Base-by-base conservation (phyloP, 2,888 invertebrate species). In the Drosophila paranaensis region DNA sequence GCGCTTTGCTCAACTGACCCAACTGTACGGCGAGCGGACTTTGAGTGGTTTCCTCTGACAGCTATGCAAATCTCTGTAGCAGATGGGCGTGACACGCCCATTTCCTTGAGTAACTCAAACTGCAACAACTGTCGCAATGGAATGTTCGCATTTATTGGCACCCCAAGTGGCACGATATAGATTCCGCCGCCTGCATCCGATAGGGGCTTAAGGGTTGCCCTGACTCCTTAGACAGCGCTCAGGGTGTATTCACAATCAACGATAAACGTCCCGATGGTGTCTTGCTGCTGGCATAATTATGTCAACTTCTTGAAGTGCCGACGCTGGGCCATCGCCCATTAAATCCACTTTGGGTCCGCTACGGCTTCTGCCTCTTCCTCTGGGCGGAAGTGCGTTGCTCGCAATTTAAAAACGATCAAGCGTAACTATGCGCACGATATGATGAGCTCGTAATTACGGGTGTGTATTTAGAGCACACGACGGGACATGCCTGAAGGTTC, bases 381-480 rank as follows among this genome's bases (percentile, higher is more conserved):
- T 30, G 85, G 69, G 71, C 89, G 85, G 84, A 85, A 87, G 89
- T 85, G 74, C 69, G 67, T 61, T 71, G 79, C 64, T 72, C 74
- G 88, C 85, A 85, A 85, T 85, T 85, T 74, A 77, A 87, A 89
- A 85, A 89, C 89, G 85, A 85, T 85, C 89, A 89, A 85, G 82
- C 85, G 85, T 71, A 88, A 82, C 82, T 66, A 57, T 68, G 62
- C 30, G n/a, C 53, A 61, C 61, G 63, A 60, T 75, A 74, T 72
- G 81, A 83, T 85, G 72, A 82, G 77, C 67, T 68, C 63, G 60
- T 88, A 86, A 84, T 88, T 86, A 84, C 68, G 83, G 81, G 78
- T 86, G 54, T 73, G 37, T 60, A 72, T 80, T 66, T 64, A 69
- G 72, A 83, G 71, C 68, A 76, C 82, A 37, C 83, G 55, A 66